Percentiles rank a stretch among this genome's conserved stretches.
Conservation (phyloP, 2,797 vertebrate species). For the Balearica regulorum region DNA sequence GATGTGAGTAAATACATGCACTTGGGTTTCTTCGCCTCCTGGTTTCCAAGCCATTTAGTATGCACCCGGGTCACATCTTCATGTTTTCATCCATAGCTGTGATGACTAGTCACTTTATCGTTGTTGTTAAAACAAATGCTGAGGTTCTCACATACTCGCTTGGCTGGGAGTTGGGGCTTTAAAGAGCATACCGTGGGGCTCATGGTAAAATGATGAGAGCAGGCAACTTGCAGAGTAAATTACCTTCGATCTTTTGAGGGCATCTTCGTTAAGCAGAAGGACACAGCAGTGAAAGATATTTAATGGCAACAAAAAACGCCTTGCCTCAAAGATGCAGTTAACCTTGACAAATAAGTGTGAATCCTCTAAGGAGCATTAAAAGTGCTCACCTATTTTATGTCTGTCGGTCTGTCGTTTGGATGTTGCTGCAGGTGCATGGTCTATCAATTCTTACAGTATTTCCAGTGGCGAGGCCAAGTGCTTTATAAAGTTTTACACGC, state of each 20-base stretch:
- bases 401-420: not conserved
- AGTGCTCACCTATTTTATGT: slow-evolving; percentile 42
- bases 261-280: slow-evolving; percentile 46
- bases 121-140: not conserved
- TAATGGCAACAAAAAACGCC: slow-evolving; percentile 40
- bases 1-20: not conserved
- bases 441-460: slow-evolving; percentile 23
- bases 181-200: not conserved
- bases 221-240: not conserved
- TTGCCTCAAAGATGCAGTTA: slow-evolving; percentile 55
- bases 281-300: slow-evolving; percentile 16
- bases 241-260: slow-evolving; percentile 7
- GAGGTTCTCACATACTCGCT: not conserved
- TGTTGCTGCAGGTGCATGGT: not conserved
- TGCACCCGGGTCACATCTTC: not conserved
- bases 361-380: slow-evolving; percentile 37
- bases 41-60: not conserved
- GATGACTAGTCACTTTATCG: not conserved
- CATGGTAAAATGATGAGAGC: not conserved
- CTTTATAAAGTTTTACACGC: slow-evolving; percentile 40
- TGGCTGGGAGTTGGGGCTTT: not conserved
- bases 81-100: not conserved
- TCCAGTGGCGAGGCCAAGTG: slow-evolving; percentile 9
- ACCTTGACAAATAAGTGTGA: slow-evolving; percentile 49
- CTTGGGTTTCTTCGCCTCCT: not conserved